Evolutionary conservation across 2,888 invertebrate species (phyloP).

Genomic region (Ectemnius continuus): DNA sequence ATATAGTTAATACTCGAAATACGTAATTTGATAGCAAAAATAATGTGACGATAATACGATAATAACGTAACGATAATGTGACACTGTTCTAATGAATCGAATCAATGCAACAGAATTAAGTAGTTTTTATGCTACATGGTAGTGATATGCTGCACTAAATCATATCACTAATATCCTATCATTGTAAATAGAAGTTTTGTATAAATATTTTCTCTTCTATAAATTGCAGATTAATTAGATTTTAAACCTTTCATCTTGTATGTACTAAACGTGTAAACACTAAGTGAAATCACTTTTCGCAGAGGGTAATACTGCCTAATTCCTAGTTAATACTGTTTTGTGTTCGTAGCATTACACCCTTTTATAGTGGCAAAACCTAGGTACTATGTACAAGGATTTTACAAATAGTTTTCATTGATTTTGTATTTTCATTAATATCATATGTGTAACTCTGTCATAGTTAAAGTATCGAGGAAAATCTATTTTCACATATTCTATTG

Average conservation of each 20-base stretch:
- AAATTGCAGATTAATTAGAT: conserved; percentile 1
- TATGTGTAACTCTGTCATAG: conserved; percentile 88
- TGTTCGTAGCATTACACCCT: background rate
- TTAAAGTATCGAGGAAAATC: conserved; percentile 90
- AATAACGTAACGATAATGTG: too few species aligned
- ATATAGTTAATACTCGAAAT: background rate
- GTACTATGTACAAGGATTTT: conserved; percentile 17
- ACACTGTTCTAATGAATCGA: too few species aligned
- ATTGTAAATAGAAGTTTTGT: conserved; percentile 2
- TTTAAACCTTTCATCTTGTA: background rate
- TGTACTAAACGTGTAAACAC: background rate
- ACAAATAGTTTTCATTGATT: conserved; percentile 31
- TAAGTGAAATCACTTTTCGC: background rate
- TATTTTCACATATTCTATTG: conserved; percentile 82
- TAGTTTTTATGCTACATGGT: conserved; percentile 1
- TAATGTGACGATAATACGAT: background rate
- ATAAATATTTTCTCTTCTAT: background rate
- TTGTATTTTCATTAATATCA: conserved; percentile 86
- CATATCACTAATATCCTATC: conserved; percentile 5
- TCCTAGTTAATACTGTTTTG: conserved; percentile 19
- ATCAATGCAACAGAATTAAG: background rate
- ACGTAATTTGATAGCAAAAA: background rate
- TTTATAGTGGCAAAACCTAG: background rate
- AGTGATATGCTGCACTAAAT: background rate
- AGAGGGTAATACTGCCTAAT: conserved; percentile 6